Conservation (phyloP, 1,140 invertebrate species). For the Lepidurus couesii region DNA sequence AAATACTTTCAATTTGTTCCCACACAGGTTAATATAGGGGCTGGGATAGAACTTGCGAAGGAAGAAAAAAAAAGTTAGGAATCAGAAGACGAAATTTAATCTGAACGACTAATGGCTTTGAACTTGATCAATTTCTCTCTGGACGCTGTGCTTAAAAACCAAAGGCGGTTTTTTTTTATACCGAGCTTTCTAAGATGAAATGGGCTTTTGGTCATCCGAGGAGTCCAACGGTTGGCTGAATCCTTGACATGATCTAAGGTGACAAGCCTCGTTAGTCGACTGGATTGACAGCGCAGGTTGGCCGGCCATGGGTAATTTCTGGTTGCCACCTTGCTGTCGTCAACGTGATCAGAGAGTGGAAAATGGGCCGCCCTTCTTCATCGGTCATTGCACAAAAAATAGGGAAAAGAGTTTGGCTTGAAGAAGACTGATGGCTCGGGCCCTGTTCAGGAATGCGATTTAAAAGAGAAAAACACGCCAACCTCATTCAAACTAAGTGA, state of each 20-base stretch:
- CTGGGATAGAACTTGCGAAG: not conserved
- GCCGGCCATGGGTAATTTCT: slow-evolving; percentile 31
- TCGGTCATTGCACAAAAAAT: slow-evolving; percentile 17
- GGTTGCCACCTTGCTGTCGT: slow-evolving; percentile 31
- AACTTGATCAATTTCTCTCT: slow-evolving; percentile 7
- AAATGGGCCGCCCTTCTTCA: slow-evolving; percentile 17
- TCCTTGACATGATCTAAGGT: slow-evolving; percentile 29
- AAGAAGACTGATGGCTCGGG: not conserved
- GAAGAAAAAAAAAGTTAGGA: not conserved
- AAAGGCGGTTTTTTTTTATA: not conserved
- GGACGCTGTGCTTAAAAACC: not conserved
- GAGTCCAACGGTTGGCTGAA: slow-evolving; percentile 24
- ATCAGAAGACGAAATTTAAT: not conserved
- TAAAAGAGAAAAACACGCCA: slow-evolving; percentile 18
- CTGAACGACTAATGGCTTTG: not conserved
- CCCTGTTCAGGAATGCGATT: not conserved
- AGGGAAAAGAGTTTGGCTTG: not conserved
- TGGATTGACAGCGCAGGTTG: slow-evolving; percentile 28
- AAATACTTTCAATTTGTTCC: not conserved
- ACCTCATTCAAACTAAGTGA: slow-evolving; percentile 15
- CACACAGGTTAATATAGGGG: not conserved
- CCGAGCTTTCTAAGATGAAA: not conserved
- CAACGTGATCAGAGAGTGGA: slow-evolving; percentile 30
- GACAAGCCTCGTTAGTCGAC: slow-evolving; percentile 31
- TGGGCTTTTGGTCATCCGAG: slow-evolving; percentile 1